Conservation (phyloP, 2,797 vertebrate species). For the Lophura swinhoii region DNA sequence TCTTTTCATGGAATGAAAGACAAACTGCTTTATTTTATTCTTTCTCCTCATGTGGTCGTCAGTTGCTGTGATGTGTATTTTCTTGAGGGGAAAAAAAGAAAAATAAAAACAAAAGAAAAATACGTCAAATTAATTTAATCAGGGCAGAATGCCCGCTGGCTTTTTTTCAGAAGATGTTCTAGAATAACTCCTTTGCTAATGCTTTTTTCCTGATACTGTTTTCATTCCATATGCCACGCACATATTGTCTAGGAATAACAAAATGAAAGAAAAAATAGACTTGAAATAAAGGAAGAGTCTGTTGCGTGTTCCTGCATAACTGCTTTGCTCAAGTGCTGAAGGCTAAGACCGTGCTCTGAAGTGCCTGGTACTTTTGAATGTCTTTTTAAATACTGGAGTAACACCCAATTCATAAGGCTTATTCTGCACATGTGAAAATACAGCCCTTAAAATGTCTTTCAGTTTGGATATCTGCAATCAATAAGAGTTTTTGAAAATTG, state of each 20-base stretch:
- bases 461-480: not conserved
- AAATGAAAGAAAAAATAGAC: not conserved
- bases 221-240: fast-evolving
- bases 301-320: not conserved
- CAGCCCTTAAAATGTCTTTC: not conserved
- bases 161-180: not conserved
- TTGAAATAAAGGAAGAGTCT: not conserved
- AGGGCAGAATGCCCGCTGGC: not conserved
- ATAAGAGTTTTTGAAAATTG: not conserved
- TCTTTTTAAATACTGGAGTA: not conserved
- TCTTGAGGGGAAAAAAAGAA: not conserved
- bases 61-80: not conserved
- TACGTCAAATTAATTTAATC: not conserved
- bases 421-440: not conserved
- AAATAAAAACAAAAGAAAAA: too few species aligned
- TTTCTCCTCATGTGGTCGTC: not conserved
- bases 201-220: not conserved
- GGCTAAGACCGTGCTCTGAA: not conserved
- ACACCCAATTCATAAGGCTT: not conserved
- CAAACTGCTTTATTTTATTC: not conserved
- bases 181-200: not conserved
- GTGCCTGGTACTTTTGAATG: not conserved
- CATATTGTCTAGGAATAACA: not conserved
- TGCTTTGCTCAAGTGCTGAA: not conserved
- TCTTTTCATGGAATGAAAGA: not conserved